Conservation (phyloP, 2,797 vertebrate genomes). For the Xenopus petersii region DNA sequence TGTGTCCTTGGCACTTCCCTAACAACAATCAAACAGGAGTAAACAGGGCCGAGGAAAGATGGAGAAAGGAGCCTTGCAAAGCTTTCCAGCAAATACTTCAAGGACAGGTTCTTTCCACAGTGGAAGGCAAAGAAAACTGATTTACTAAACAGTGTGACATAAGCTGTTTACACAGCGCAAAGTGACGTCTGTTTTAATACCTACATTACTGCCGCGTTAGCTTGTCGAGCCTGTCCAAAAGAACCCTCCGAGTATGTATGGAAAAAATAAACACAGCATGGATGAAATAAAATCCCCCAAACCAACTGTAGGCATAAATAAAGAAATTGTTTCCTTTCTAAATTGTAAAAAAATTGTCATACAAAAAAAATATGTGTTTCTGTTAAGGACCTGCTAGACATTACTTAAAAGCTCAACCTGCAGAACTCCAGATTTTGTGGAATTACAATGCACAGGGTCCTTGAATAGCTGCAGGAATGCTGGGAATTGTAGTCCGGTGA, state of each 20-base stretch:
- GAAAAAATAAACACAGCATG: constrained; percentile 58
- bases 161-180: constrained; percentile 63
- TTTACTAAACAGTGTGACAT: constrained; percentile 65
- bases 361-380: too few relatives aligned
- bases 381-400: too few relatives aligned
- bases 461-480: too few relatives aligned
- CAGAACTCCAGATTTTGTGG: too few relatives aligned
- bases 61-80: constrained; percentile 4
- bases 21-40: constrained; percentile 48
- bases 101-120: constrained; percentile 59
- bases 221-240: constrained; percentile 55
- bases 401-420: too few relatives aligned
- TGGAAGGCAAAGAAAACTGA: constrained; percentile 54
- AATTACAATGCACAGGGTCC: too few relatives aligned
- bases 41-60: constrained; percentile 16
- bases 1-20: constrained; percentile 31
- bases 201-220: constrained; percentile 55
- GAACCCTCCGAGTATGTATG: constrained; percentile 50
- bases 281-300: constrained; percentile 32
- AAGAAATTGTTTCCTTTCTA: constrained; percentile 29
- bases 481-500: too few relatives aligned
- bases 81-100: constrained; percentile 58
- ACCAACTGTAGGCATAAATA: constrained; percentile 5
- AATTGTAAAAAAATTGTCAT: background rate
- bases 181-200: constrained; percentile 60